A percentile compares a stretch with the other conserved stretches of the same genome.
Conservation (phyloP, 2,113 vertebrate species). For the Plestiodon gilberti region DNA sequence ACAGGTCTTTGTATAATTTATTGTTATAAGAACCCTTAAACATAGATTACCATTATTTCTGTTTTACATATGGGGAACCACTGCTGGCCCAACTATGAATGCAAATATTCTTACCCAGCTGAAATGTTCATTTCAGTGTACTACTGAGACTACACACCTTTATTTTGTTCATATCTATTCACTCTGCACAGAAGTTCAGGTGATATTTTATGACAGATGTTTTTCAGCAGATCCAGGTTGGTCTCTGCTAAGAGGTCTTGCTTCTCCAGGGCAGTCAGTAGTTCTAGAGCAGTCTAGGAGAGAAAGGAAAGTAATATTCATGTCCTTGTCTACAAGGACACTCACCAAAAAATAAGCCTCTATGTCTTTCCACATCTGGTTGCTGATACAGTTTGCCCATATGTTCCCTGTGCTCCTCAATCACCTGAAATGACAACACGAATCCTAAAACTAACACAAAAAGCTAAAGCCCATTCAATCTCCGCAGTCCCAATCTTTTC, state of each 20-base stretch:
- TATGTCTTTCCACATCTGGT: not conserved
- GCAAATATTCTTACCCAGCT: not conserved
- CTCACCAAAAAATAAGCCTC: not conserved
- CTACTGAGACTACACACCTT: constrained; percentile 60
- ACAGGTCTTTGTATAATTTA: not conserved
- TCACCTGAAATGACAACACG: not conserved
- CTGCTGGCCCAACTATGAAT: too few species aligned
- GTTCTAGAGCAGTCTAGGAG: constrained; percentile 69
- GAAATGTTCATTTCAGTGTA: not conserved
- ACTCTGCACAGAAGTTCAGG: constrained; percentile 59
- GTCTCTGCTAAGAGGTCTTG: constrained; percentile 55
- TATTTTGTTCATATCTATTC: constrained; percentile 59
- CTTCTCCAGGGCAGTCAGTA: constrained; percentile 72
- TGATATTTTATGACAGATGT: not conserved
- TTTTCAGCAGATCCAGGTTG: constrained; percentile 61
- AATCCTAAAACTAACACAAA: not conserved
- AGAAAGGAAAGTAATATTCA: constrained; percentile 5
- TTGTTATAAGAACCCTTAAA: not conserved
- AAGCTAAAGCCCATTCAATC: not conserved
- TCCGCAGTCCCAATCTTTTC: not conserved
- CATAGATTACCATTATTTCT: not conserved
- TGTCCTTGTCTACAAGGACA: not conserved
- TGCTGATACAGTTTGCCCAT: too few species aligned
- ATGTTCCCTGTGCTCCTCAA: not conserved
- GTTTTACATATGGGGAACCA: too few species aligned